A percentile compares a stretch with the other conserved stretches of the same genome.
phyloP scores from a whole-genome alignment of 2,113 vertebrate genomes.

The Salvelinus alpinus region DNA sequence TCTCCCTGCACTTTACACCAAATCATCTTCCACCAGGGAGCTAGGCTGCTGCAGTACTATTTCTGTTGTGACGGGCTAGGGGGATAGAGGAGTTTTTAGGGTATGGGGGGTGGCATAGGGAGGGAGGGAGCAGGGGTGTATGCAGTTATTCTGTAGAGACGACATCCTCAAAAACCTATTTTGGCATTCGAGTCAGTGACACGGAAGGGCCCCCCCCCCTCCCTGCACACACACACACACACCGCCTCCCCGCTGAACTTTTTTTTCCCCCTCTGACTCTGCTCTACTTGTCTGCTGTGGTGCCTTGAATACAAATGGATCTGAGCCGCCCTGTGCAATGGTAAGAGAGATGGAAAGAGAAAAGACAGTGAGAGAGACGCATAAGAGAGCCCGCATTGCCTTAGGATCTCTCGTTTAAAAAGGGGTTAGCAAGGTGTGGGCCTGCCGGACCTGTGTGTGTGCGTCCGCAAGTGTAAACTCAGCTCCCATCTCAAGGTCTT shows the following conservation, averaged over 20 bases:
- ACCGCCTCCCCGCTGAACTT: background rate
- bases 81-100: background rate
- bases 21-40: conserved; percentile 38
- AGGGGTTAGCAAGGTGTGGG: background rate
- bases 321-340: background rate
- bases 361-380: background rate
- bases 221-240: background rate
- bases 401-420: background rate
- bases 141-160: background rate
- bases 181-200: conserved; percentile 10
- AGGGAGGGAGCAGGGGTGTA: background rate
- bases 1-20: conserved; percentile 41
- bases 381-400: too few relatives aligned
- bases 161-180: background rate
- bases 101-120: background rate
- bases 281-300: conserved; percentile 29
- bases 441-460: background rate
- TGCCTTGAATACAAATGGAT: conserved; percentile 52
- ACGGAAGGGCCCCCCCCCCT: background rate
- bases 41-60: background rate
- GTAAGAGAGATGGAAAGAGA: background rate
- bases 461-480: background rate
- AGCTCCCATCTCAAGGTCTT: background rate
- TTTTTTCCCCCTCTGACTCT: conserved; percentile 1
- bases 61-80: background rate